Conservation (phyloP, 2,888 invertebrate species). For the Candidula unifasciata region DNA sequence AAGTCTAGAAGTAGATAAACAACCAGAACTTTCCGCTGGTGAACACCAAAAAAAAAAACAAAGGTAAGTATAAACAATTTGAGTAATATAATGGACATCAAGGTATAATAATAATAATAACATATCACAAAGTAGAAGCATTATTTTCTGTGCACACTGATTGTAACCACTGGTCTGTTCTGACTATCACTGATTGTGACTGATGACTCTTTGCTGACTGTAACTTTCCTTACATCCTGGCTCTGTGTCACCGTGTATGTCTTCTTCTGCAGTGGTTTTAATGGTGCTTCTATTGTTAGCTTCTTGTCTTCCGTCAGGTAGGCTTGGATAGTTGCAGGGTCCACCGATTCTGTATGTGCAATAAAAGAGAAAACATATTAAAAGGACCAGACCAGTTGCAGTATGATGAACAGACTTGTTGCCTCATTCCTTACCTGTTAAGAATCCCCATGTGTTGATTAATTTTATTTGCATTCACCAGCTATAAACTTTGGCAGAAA, state of each 20-base stretch:
- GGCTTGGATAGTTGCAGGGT: slow-evolving; percentile 75
- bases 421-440: too few relatives aligned
- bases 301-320: slow-evolving; percentile 75
- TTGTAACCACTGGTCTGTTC: slow-evolving; percentile 71
- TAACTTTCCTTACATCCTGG: slow-evolving; percentile 70
- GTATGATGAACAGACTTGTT: too few relatives aligned
- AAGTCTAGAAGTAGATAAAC: too few relatives aligned
- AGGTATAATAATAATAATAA: too few relatives aligned
- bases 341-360: slow-evolving; percentile 61
- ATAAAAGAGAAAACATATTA: background rate
- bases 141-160: slow-evolving; percentile 70
- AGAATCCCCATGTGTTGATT: too few relatives aligned
- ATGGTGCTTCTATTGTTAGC: slow-evolving; percentile 76
- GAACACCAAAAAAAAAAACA: too few relatives aligned
- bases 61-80: background rate
- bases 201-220: slow-evolving; percentile 71
- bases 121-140: background rate
- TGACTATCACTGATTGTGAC: slow-evolving; percentile 70
- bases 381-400: too few relatives aligned
- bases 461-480: too few relatives aligned
- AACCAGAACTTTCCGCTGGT: too few relatives aligned
- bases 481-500: too few relatives aligned
- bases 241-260: slow-evolving; percentile 70
- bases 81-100: background rate
- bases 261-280: slow-evolving; percentile 66